Evolutionary conservation across 2,797 vertebrate species (phyloP).

Genomic region (Epinephelus malabaricus): DNA sequence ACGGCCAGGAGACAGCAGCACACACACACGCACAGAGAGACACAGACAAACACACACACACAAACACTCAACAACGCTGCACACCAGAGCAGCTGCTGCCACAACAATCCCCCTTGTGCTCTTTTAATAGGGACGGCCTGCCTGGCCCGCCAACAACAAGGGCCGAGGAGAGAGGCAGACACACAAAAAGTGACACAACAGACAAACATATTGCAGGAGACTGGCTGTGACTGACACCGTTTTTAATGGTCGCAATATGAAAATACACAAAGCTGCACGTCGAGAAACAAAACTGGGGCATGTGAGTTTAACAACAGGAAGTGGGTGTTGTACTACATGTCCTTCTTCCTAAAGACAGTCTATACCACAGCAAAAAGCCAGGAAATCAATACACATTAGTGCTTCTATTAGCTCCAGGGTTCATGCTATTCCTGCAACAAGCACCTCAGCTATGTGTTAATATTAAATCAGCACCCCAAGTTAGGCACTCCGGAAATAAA

Average conservation of each 20-base stretch:
- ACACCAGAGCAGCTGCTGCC: constrained; percentile 82
- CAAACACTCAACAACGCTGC: constrained; percentile 42
- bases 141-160: constrained; percentile 71
- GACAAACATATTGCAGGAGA: constrained; percentile 70
- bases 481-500: constrained; percentile 28
- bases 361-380: constrained; percentile 44
- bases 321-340: constrained; percentile 43
- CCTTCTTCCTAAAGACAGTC: constrained; percentile 37
- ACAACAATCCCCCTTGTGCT: constrained; percentile 86
- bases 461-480: constrained; percentile 18
- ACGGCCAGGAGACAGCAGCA: constrained; percentile 71
- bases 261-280: constrained; percentile 33
- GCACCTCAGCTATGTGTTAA: constrained; percentile 28
- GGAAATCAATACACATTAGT: constrained; percentile 80
- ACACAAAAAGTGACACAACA: constrained; percentile 66
- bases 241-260: constrained; percentile 54
- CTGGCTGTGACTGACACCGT: constrained; percentile 74
- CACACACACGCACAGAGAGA: constrained; percentile 34
- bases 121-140: constrained; percentile 75
- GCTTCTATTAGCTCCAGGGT: constrained; percentile 44
- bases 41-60: constrained; percentile 48
- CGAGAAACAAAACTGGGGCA: constrained; percentile 19
- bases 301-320: constrained; percentile 42
- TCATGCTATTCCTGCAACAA: constrained; percentile 42
- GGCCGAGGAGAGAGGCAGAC: constrained; percentile 52